Conservation (phyloP, 2,113 vertebrate genomes). For the Marmota flaviventris region DNA sequence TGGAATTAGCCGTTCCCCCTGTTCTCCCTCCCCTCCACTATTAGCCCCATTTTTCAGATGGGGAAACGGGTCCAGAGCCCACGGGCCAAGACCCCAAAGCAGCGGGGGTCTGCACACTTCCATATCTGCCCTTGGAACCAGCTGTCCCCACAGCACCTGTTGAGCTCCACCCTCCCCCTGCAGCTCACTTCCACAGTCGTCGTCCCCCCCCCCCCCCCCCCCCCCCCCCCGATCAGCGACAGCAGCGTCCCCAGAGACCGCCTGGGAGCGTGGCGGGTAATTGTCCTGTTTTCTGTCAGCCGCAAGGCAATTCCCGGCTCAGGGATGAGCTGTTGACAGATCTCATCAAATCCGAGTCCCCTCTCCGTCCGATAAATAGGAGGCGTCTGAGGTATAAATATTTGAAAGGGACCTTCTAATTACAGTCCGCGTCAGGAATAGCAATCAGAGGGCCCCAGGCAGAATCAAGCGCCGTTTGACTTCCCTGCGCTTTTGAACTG, state of each 20-base stretch:
- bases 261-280: slow-evolving; percentile 50
- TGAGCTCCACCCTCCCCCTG: background rate
- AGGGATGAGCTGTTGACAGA: slow-evolving; percentile 62
- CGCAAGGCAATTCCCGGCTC: background rate
- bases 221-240: fast-evolving
- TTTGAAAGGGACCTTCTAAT: slow-evolving; percentile 79
- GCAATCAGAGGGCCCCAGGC: slow-evolving; percentile 67
- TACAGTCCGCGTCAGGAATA: slow-evolving; percentile 71
- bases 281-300: slow-evolving; percentile 72
- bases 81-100: background rate
- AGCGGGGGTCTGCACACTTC: background rate
- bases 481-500: slow-evolving; percentile 53
- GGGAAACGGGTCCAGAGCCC: background rate
- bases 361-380: slow-evolving; percentile 30
- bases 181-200: too few species aligned
- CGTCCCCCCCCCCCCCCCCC: background rate
- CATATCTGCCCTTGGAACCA: too few species aligned
- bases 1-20: background rate
- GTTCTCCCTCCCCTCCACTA: background rate
- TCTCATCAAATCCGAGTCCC: slow-evolving; percentile 67
- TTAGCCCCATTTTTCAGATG: background rate
- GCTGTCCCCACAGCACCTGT: background rate
- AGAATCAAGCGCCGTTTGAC: slow-evolving; percentile 76
- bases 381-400: slow-evolving; percentile 73
- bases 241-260: background rate